Evolutionary conservation across 2,797 vertebrate genomes (phyloP).

Genomic region (Halcyon leucocephala): DNA sequence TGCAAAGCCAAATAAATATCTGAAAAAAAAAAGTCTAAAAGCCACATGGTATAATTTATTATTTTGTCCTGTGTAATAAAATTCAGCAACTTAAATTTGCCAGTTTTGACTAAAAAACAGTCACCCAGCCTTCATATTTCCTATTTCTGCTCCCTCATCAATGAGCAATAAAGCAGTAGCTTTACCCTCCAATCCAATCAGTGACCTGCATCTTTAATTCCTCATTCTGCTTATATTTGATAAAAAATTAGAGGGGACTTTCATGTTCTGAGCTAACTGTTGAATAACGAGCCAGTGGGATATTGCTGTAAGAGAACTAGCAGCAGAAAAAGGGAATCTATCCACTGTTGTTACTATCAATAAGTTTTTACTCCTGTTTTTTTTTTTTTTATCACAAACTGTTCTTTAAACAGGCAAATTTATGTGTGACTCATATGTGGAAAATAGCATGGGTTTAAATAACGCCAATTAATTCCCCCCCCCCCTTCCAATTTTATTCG

Average conservation of each 20-base stretch:
- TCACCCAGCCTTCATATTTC: background rate
- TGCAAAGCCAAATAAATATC: background rate
- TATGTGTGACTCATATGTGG: slow-evolving; percentile 3
- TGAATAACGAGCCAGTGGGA: background rate
- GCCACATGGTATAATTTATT: background rate
- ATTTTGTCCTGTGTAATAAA: background rate
- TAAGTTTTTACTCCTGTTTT: background rate
- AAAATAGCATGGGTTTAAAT: slow-evolving; percentile 29
- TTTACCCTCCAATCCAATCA: background rate
- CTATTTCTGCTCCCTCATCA: background rate
- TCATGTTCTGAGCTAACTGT: background rate
- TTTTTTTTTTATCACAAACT: slow-evolving; percentile 22
- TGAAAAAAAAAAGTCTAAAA: background rate
- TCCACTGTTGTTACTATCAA: background rate
- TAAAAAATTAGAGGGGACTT: background rate
- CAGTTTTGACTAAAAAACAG: background rate
- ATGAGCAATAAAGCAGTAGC: background rate
- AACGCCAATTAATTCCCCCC: background rate
- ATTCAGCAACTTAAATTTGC: background rate
- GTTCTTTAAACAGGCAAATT: background rate
- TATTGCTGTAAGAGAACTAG: background rate
- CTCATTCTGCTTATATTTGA: background rate
- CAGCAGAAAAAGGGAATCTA: background rate
- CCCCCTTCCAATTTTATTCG: background rate
- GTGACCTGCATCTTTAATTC: background rate